Conservation (phyloP, 2,113 vertebrate genomes). For the Nothobranchius kuhntae region DNA sequence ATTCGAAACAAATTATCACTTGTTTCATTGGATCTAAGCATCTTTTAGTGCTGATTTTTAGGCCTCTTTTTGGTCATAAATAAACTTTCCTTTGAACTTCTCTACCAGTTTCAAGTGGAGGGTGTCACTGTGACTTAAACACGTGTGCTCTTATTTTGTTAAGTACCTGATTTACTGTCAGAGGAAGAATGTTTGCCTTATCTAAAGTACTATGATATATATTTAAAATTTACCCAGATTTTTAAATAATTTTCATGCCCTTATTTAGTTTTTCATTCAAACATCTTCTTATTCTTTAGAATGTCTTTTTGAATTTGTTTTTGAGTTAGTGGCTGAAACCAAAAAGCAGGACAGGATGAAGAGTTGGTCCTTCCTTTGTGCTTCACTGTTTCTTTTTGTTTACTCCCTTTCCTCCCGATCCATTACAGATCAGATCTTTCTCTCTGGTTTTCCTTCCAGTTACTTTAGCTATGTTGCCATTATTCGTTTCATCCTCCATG, state of each 20-base stretch:
- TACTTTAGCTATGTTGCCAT: constrained; percentile 40
- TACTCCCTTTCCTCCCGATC: constrained; percentile 29
- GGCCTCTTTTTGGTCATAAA: too few relatives aligned
- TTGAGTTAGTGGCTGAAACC: too few relatives aligned
- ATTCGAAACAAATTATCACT: too few relatives aligned
- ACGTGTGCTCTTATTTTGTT: neutral
- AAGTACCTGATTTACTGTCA: neutral
- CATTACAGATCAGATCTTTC: constrained; percentile 8
- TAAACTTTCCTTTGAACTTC: neutral
- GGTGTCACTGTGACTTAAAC: too few relatives aligned
- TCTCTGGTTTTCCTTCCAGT: constrained; percentile 33
- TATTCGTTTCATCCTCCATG: constrained; percentile 55
- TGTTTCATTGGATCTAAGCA: too few relatives aligned
- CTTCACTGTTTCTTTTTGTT: constrained; percentile 39
- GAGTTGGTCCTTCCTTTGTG: constrained; percentile 6
- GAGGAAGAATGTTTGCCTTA: neutral
- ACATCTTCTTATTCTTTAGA: too few relatives aligned
- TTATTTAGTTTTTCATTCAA: too few relatives aligned
- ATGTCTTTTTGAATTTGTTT: too few relatives aligned
- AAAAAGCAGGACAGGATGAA: too few relatives aligned
- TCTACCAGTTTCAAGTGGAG: neutral
- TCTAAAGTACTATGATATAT: neutral
- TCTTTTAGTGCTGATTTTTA: too few relatives aligned
- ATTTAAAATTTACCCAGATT: neutral
- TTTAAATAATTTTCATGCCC: too few relatives aligned